Base-by-base conservation (phyloP, 2,888 invertebrate genomes). In the Drosophila sordidapex region DNA sequence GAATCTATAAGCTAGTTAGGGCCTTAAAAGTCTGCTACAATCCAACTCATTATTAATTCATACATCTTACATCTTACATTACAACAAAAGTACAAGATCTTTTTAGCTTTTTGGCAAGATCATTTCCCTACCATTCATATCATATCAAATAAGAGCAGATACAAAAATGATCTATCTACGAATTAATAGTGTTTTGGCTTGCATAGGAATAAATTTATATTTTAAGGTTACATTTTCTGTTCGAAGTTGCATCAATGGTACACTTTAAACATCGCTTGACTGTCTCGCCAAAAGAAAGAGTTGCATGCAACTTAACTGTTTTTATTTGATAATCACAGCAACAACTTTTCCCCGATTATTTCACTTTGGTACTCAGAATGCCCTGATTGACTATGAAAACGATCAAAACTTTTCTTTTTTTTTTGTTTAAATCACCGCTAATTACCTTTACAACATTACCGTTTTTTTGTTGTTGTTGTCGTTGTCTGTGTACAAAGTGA, bases 381-480 rank as follows among this genome's bases (percentile, higher is more conserved):
- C 1, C 4, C 21, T 15, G 31, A 40, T 38, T 43, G n/a, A n/a
- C 31, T 31, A 18, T 7, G 18, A 10, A 57, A 57, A 15, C 31
- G 6, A 3, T 40, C 27, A 46, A 31, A 35, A 18, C 2, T 27
- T 8, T 27, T 48, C 4, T 54, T 4, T 10, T 64, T 77, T 67
- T 63, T 27, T 27, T 0, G 54, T 62, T 60, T 31, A 79, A 75
- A 71, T 69, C 69, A 38, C 15, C 63, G 80, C 85, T 87, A 85
- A 88, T 83, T 83, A 86, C 86, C 63, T 69, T 67, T 53, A 33
- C 52, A 63, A 60, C 61, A 59, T 36, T 13, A 11, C 10, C 7
- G 10, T 54, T 54, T 15, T 33, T 52, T 51, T n/a, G n/a, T 31
- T 51, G 2, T 68, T 70, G 8, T 8, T 31, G 33, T 33, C 11